A percentile compares a stretch with the other conserved stretches of the same genome.
Conservation (phyloP, 2,888 invertebrate genomes). For the Malacosoma neustria region DNA sequence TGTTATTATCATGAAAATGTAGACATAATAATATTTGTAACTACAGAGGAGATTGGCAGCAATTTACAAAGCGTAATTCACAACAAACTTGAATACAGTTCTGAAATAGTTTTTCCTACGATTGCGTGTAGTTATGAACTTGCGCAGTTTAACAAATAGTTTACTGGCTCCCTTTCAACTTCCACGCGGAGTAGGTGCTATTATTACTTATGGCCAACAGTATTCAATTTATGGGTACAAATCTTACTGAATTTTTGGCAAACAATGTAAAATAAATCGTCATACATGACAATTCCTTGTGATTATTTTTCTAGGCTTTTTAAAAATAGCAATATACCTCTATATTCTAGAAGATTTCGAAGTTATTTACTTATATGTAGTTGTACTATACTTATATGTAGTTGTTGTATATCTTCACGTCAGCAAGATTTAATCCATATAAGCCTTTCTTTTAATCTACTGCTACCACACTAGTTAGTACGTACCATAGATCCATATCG, state of each 20-base stretch:
- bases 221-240: not conserved
- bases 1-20: too few relatives aligned
- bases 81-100: slow-evolving; percentile 41
- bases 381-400: too few relatives aligned
- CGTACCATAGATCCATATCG: too few relatives aligned
- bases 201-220: not conserved
- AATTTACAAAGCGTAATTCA: slow-evolving; percentile 43
- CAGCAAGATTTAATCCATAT: too few relatives aligned
- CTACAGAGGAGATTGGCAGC: slow-evolving; percentile 41
- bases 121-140: slow-evolving; percentile 37
- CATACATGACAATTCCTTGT: not conserved
- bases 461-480: too few relatives aligned
- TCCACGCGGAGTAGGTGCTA: slow-evolving; percentile 2
- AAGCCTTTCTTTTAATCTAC: too few relatives aligned
- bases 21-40: too few relatives aligned
- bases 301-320: too few relatives aligned
- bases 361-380: too few relatives aligned
- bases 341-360: too few relatives aligned
- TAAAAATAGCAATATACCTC: too few relatives aligned
- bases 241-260: not conserved
- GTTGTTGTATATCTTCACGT: too few relatives aligned
- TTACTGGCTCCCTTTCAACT: slow-evolving; percentile 14
- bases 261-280: not conserved
- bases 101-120: slow-evolving; percentile 42
- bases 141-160: slow-evolving; percentile 25